Conservation (phyloP, 2,113 vertebrate genomes). For the Neogobius melanostomus region DNA sequence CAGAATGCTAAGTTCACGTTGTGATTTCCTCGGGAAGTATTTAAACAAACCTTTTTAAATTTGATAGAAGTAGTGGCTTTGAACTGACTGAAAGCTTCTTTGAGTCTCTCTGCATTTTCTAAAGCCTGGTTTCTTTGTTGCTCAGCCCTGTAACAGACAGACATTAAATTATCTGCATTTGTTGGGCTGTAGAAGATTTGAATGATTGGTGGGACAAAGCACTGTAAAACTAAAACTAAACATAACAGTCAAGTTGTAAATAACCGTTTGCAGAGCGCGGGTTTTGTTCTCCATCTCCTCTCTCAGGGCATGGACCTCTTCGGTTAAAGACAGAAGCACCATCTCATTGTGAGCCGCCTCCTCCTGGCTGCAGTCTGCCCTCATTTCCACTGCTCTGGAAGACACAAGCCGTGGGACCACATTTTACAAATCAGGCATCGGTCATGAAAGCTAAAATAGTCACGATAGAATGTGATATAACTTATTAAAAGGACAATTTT, state of each 20-base stretch:
- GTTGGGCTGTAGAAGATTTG: not conserved
- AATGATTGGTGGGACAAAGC: not conserved
- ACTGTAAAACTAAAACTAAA: too few species aligned
- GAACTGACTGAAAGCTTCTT: conserved; percentile 85
- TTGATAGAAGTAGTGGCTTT: conserved; percentile 82
- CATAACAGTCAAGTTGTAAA: not conserved
- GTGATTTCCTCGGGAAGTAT: not conserved
- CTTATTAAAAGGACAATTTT: too few species aligned
- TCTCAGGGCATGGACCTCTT: conserved; percentile 80
- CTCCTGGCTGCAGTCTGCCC: conserved; percentile 79
- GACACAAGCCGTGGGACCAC: not conserved
- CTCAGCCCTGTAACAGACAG: conserved; percentile 78
- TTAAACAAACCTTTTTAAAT: conserved; percentile 78
- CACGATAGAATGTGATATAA: too few species aligned
- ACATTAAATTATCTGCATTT: not conserved
- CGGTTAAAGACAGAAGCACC: conserved; percentile 76
- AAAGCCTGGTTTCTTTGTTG: conserved; percentile 92
- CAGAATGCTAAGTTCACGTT: too few species aligned
- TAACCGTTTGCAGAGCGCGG: conserved; percentile 83
- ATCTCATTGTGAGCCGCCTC: conserved; percentile 80
- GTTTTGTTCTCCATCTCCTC: conserved; percentile 77
- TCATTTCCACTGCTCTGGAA: conserved; percentile 82
- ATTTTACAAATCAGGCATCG: not conserved
- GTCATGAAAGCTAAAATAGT: not conserved
- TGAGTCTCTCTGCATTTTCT: conserved; percentile 84